Evolutionary conservation across 2,113 vertebrate species (phyloP).

Genomic region (Cephalopterus ornatus): DNA sequence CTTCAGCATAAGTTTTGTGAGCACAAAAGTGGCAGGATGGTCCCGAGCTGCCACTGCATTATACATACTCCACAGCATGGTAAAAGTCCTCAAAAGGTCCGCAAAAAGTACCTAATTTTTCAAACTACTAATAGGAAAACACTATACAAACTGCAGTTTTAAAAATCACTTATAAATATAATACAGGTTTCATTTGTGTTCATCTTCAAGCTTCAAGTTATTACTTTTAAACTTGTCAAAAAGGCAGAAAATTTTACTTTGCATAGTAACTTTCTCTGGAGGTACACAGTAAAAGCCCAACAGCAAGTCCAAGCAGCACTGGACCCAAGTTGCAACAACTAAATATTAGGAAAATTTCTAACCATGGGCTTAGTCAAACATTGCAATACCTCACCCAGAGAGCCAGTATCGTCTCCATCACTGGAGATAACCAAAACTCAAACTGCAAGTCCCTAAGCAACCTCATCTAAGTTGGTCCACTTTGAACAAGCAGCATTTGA

Average conservation of each 20-base stretch:
- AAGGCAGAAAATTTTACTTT: background rate
- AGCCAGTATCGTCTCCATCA: background rate
- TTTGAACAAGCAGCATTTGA: background rate
- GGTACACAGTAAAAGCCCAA: background rate
- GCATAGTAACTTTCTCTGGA: background rate
- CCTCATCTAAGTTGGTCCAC: background rate
- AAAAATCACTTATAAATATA: background rate
- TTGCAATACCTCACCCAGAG: background rate
- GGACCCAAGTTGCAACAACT: background rate
- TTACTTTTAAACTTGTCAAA: background rate
- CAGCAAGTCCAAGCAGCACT: background rate
- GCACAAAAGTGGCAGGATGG: background rate
- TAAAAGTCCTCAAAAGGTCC: background rate
- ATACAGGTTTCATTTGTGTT: background rate
- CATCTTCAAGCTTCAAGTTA: background rate
- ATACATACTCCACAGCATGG: fast-evolving
- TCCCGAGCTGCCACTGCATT: no score
- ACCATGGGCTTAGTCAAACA: background rate
- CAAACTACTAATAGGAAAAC: background rate
- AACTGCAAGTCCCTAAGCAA: background rate
- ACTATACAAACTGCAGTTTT: background rate
- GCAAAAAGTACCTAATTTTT: background rate
- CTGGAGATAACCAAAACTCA: background rate
- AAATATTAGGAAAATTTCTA: background rate
- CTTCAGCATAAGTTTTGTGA: background rate